These are phyloP conservation scores for Phoenicopterus ruber DNA, from an alignment of 2,113 vertebrate genomes.

Conservation along the genomic window DNA sequence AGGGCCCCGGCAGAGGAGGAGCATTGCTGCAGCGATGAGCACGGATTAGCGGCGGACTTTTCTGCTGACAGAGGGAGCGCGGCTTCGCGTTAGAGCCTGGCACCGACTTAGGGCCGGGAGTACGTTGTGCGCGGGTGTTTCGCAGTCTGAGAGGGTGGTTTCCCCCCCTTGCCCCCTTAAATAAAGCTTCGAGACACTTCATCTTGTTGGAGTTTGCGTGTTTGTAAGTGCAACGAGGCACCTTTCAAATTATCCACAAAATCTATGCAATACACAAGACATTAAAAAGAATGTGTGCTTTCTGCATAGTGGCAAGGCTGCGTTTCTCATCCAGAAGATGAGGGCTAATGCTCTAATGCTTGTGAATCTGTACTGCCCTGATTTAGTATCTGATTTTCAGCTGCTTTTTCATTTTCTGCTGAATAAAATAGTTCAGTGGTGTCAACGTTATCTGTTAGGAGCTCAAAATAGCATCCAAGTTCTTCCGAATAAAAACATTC, in stretches of 20 bases:
- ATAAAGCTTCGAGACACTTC: background rate
- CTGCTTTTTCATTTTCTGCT: background rate
- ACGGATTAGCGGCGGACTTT: background rate
- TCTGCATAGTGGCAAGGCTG: background rate
- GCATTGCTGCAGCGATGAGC: background rate
- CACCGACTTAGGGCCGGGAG: background rate
- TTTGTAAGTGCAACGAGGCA: background rate
- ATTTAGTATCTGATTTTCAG: background rate
- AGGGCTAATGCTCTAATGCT: background rate
- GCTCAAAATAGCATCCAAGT: background rate
- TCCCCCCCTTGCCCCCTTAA: rapidly evolving
- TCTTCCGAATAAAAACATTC: background rate
- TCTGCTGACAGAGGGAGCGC: slow-evolving; percentile 25
- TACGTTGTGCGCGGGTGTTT: background rate
- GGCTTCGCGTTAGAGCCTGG: background rate
- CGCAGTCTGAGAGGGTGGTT: background rate
- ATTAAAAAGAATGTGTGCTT: background rate
- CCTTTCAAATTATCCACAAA: background rate
- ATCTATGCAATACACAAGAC: background rate
- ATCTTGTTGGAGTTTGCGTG: background rate
- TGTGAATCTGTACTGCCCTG: background rate
- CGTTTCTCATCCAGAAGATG: background rate
- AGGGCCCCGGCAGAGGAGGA: background rate
- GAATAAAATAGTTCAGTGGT: background rate
- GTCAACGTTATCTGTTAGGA: background rate